Conservation (phyloP, 2,797 vertebrate species). For the Chiloscyllium punctatum region DNA sequence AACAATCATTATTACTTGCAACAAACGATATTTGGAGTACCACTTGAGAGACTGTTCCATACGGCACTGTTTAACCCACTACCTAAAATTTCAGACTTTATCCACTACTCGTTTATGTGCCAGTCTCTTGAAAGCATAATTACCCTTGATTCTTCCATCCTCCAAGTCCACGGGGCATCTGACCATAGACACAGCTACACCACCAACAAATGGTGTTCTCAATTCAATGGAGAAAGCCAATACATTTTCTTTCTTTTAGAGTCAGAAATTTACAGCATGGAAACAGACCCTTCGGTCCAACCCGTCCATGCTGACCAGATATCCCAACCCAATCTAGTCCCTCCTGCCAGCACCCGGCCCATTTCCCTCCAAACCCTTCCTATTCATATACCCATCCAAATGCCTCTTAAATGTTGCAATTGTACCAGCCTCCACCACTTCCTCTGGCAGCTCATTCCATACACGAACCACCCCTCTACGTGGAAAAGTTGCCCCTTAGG, state of each 20-base stretch:
- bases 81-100: not conserved
- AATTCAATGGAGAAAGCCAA: not conserved
- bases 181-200: not conserved
- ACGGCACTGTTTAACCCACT: not conserved
- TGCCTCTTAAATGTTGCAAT: no score
- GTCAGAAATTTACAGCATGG: no score
- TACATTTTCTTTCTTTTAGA: not conserved
- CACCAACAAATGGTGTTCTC: not conserved
- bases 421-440: no score
- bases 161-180: not conserved
- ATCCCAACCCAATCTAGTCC: no score
- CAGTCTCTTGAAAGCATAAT: not conserved
- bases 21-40: not conserved
- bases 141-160: not conserved
- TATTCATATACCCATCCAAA: no score
- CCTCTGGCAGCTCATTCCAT: no score
- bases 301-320: no score
- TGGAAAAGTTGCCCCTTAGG: no score
- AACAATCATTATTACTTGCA: not conserved
- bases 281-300: no score
- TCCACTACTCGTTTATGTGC: not conserved
- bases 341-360: no score
- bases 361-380: no score
- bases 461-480: no score
- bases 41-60: not conserved